phyloP scores from a whole-genome alignment of 2,797 vertebrate genomes.

The Cheirogaleus major region DNA sequence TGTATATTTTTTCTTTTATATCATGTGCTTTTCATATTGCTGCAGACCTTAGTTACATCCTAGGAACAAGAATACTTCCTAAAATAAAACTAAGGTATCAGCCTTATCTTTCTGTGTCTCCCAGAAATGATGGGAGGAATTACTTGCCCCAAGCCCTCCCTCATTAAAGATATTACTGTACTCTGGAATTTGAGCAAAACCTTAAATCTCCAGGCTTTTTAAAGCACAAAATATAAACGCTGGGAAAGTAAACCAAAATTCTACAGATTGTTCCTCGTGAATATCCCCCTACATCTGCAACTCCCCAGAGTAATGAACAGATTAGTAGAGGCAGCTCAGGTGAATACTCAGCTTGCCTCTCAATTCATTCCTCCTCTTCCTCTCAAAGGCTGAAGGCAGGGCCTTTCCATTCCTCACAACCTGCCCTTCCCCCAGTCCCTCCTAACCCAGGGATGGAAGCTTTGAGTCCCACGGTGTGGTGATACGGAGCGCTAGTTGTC shows the following conservation, averaged over 20 bases:
- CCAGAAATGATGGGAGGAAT: conserved; percentile 54
- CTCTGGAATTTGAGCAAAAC: conserved; percentile 62
- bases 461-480: conserved; percentile 38
- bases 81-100: conserved; percentile 82
- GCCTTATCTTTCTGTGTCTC: conserved; percentile 35
- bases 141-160: conserved; percentile 54
- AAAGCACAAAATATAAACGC: conserved; percentile 64
- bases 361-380: conserved; percentile 49
- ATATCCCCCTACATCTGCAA: conserved; percentile 64
- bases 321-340: not conserved
- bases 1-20: conserved; percentile 89
- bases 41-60: conserved; percentile 87
- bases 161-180: conserved; percentile 14
- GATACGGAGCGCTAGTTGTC: not conserved
- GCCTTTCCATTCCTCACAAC: conserved; percentile 45
- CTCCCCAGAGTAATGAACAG: conserved; percentile 66
- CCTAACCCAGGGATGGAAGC: conserved; percentile 60
- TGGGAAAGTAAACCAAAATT: conserved; percentile 64
- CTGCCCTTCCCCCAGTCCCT: conserved; percentile 42
- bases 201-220: conserved; percentile 61
- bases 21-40: conserved; percentile 91
- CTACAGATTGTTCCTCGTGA: conserved; percentile 64
- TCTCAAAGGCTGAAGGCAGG: conserved; percentile 56
- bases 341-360: not conserved
- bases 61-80: conserved; percentile 82